phyloP scores from a whole-genome alignment of 1,140 invertebrate genomes.

The Elymnias hypermnestra region DNA sequence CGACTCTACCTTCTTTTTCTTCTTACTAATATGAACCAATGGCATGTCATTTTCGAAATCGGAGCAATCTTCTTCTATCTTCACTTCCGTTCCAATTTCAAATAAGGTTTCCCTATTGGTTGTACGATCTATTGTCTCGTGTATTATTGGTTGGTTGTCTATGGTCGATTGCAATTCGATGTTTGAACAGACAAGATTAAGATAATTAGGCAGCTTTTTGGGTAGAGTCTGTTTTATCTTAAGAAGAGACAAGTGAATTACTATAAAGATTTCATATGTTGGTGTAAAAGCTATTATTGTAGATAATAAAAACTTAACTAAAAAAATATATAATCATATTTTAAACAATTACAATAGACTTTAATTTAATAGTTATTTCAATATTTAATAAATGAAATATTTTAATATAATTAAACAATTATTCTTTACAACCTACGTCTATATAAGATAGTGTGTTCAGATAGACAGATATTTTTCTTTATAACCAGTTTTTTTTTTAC shows the following conservation, averaged over 20 bases:
- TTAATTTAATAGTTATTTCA: no score
- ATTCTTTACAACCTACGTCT: no score
- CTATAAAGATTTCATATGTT: no score
- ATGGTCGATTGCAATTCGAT: conserved; percentile 26
- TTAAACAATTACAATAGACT: no score
- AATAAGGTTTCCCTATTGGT: neutral
- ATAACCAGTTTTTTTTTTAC: no score
- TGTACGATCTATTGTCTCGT: conserved; percentile 5
- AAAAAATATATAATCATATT: no score
- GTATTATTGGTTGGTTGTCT: conserved; percentile 20
- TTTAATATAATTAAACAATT: no score
- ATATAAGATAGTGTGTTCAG: no score
- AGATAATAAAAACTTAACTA: no score
- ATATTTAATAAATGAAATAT: no score
- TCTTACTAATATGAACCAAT: conserved; percentile 24
- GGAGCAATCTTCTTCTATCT: conserved; percentile 30
- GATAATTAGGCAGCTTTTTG: neutral
- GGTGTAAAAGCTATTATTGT: neutral
- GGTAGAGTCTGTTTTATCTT: neutral
- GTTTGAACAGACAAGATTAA: conserved; percentile 4
- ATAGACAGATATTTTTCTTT: no score
- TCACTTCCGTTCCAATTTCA: conserved; percentile 33
- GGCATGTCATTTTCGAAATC: conserved; percentile 28
- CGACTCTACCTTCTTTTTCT: conserved; percentile 9
- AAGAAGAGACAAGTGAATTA: no score